Percentiles rank a stretch among this genome's conserved stretches.
phyloP scores from a whole-genome alignment of 2,888 invertebrate genomes.

The Cryptus armator region DNA sequence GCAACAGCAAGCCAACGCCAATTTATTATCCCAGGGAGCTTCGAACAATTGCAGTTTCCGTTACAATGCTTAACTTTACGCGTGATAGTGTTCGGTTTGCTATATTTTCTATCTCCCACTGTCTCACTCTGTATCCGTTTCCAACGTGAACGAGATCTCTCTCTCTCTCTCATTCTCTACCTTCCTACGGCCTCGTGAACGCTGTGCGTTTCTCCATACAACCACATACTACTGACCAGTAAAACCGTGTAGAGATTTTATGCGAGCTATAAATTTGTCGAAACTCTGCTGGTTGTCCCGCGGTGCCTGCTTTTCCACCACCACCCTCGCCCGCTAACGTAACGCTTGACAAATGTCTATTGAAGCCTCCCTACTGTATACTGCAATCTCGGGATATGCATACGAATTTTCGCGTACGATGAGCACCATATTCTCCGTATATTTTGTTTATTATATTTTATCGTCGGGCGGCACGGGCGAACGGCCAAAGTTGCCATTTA shows the following conservation, averaged over 20 bases:
- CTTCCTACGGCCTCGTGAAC: neutral
- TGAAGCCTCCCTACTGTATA: slow-evolving; percentile 38
- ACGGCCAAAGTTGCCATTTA: slow-evolving; percentile 51
- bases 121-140: neutral
- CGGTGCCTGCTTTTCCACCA: slow-evolving; percentile 51
- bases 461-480: slow-evolving; percentile 19
- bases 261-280: slow-evolving; percentile 69
- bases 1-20: slow-evolving; percentile 42
- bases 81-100: slow-evolving; percentile 56
- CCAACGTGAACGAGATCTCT: slow-evolving; percentile 2
- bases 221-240: slow-evolving; percentile 31
- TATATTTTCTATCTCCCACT: slow-evolving; percentile 28
- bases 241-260: slow-evolving; percentile 68
- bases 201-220: neutral
- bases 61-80: slow-evolving; percentile 66
- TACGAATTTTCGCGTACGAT: neutral
- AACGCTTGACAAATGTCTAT: slow-evolving; percentile 67
- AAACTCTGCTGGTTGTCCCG: slow-evolving; percentile 66
- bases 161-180: neutral
- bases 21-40: slow-evolving; percentile 64
- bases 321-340: slow-evolving; percentile 20
- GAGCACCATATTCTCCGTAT: neutral
- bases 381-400: neutral
- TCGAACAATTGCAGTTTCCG: slow-evolving; percentile 66
- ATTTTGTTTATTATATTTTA: neutral